Base-by-base conservation (phyloP, 2,888 invertebrate genomes). In the Xylophagus ater region DNA sequence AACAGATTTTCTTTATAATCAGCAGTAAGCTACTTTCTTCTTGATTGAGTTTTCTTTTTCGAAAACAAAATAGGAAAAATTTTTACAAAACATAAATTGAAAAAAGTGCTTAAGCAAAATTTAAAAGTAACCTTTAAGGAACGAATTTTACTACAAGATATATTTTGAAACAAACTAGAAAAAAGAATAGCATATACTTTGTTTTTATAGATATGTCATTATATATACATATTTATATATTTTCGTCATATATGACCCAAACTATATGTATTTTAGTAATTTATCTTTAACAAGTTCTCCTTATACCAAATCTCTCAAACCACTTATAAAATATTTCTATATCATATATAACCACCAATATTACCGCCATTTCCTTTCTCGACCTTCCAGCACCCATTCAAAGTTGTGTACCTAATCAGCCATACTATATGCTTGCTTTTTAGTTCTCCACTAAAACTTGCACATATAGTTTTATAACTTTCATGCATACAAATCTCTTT, bases 221-320 rank as follows among this genome's bases (percentile, higher is more conserved):
- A n/a, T n/a, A n/a, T n/a, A n/a, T n/a, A n/a, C n/a, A n/a, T n/a
- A n/a, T n/a, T n/a, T n/a, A n/a, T n/a, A n/a, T n/a, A n/a, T n/a
- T n/a, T n/a, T n/a, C n/a, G n/a, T n/a, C n/a, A n/a, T n/a, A 23
- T 23, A 34, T 23, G 24, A 31, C 37, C 37, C 14, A 37, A 30
- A 31, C 37, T 37, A 37, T 37, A 29, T 43, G 35, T 43, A 19
- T 28, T 34, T 34, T 29, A 36, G 40, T 42, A 44, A 44, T 37
- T 44, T 46, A 46, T 46, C 46, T 46, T 43, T 43, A 42, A 45
- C 39, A 42, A 46, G 46, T 46, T 43, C 43, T 46, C 46, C 46
- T 43, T 46, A 43, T 34, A 43, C 41, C 43, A 37, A 44, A 40
- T 44, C 34, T n/a, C 44, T 44, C 44, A 44, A 37, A 37, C 44